Conservation (phyloP, 2,113 vertebrate species). For the Tenrec ecaudatus region DNA sequence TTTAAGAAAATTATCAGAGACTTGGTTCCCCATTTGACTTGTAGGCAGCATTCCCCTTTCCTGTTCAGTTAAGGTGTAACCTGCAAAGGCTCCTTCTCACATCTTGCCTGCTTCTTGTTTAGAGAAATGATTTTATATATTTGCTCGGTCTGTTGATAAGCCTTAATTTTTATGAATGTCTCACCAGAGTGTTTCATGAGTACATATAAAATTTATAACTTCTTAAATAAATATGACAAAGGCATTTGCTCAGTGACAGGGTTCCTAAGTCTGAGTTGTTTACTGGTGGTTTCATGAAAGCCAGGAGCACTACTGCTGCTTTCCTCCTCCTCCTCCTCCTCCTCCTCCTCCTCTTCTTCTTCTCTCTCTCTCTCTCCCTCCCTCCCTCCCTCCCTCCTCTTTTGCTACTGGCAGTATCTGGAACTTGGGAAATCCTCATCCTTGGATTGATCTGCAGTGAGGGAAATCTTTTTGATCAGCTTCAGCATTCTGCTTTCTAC, state of each 20-base stretch:
- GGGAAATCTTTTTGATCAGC: background rate
- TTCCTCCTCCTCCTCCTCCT: too few relatives aligned
- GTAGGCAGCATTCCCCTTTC: constrained; percentile 18
- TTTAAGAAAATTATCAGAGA: constrained; percentile 39
- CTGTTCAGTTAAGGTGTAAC: constrained; percentile 43
- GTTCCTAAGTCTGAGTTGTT: constrained; percentile 18
- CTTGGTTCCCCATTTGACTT: constrained; percentile 33
- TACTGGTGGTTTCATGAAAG: background rate
- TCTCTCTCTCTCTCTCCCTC: background rate
- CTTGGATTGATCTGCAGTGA: background rate
- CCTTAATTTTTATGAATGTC: constrained; percentile 55
- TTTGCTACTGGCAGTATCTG: background rate
- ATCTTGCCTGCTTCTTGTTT: background rate
- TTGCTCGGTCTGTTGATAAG: constrained; percentile 54
- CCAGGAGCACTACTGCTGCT: background rate
- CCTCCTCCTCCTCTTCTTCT: too few relatives aligned
- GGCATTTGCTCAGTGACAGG: background rate
- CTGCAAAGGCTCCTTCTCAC: constrained; percentile 33
- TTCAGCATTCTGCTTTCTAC: background rate
- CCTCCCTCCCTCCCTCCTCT: background rate
- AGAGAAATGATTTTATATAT: constrained; percentile 62
- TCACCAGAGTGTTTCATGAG: constrained; percentile 47
- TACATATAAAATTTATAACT: constrained; percentile 40
- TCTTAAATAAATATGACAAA: constrained; percentile 52
- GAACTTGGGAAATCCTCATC: constrained; percentile 6